Base-by-base conservation (phyloP, 2,888 invertebrate genomes). In the Philopedon plagiatum region DNA sequence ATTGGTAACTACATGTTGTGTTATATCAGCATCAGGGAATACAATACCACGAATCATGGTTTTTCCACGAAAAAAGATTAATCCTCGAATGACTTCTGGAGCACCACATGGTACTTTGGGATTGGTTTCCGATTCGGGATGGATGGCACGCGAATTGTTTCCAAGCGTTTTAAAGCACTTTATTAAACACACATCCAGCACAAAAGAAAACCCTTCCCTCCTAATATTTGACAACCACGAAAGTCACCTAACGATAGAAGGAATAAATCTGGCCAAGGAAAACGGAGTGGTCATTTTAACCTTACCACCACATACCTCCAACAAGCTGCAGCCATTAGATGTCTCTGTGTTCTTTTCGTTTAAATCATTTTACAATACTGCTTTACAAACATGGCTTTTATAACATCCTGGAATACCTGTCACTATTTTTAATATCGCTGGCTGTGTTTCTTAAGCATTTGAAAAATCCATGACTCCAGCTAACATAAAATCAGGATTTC, bases 291-390 rank as follows among this genome's bases (percentile, higher is more conserved):
- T 82, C 11, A 73, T 85, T 72, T 71, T 85, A 18, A 83, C 83
- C 9, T 79, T 86, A 44, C 84, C 83, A 23, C 83, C 83, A 19
- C 84, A 86, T 76, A 82, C 81, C 65, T 80, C 79, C 29, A 81
- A 83, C 65, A 84, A 81, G 71, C 63, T 84, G 44, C 85, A 85
- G 71, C 85, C 84, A 5, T 18, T 41, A 8, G 41, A 41, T 41
- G 56, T 78, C 21, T 32, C 75, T n/a, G 75, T 80, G 7, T 82
- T 76, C 73, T 78, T 75, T 7, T 77, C 80, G 0, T 80, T 81
- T 34, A 79, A 81, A 70, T 73, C 73, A 26, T 76, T 64, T 70
- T 80, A 80, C 62, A 78, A 78, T 61, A 74, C 75, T 29, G 80
- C 81, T n/a, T 71, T 80, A 26, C 80, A 82, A 68, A 76, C 79